These are phyloP conservation scores for Prionace glauca DNA, from an alignment of 2,797 vertebrate species.

Conservation along the genomic window DNA sequence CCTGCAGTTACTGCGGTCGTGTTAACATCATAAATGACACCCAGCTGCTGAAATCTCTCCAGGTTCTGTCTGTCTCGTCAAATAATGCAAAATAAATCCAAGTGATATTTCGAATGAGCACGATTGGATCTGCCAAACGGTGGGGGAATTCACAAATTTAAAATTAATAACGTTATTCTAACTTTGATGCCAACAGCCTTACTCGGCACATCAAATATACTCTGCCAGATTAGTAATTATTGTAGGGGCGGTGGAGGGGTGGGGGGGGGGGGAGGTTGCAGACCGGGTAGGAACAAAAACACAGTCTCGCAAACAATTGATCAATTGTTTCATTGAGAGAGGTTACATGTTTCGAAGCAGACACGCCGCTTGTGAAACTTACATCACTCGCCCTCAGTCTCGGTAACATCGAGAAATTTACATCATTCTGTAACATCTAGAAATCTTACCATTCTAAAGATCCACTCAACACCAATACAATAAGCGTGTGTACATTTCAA, in stretches of 20 bases:
- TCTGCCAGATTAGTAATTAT: neutral
- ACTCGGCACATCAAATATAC: neutral
- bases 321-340: neutral
- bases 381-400: no score
- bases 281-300: neutral
- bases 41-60: neutral
- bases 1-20: neutral
- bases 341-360: neutral
- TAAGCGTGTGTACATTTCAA: neutral
- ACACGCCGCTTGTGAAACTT: neutral
- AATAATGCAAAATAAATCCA: neutral
- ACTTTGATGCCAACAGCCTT: neutral
- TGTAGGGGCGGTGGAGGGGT: neutral
- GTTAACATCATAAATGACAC: neutral
- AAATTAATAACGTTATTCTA: neutral
- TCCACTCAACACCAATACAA: neutral
- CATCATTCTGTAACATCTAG: neutral
- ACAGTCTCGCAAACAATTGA: neutral
- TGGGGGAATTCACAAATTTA: neutral
- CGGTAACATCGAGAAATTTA: no score
- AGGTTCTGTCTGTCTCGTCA: neutral
- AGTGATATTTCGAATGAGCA: neutral
- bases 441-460: neutral
- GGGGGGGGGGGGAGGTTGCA: neutral
- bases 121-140: neutral